phyloP scores from a whole-genome alignment of 2,797 vertebrate genomes.

The Uromys caudimaculatus region DNA sequence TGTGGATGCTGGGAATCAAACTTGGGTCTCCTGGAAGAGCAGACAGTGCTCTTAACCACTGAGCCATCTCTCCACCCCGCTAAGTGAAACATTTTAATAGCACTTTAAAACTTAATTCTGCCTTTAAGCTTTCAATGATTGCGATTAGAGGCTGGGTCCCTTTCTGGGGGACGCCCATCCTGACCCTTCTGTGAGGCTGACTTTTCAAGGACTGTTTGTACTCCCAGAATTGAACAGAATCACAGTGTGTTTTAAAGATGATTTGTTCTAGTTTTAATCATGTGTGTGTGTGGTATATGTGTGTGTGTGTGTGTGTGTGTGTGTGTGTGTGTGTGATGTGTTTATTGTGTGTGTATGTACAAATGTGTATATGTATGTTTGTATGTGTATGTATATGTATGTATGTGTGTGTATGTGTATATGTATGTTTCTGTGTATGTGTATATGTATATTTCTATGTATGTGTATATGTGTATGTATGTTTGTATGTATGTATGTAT shows the following conservation, averaged over 20 bases:
- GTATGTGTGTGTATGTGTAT: background rate
- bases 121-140: background rate
- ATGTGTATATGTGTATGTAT: background rate
- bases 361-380: background rate
- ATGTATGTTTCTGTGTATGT: background rate
- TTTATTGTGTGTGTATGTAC: background rate
- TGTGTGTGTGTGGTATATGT: background rate
- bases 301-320: too few relatives aligned
- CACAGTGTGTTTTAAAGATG: background rate
- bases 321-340: too few relatives aligned
- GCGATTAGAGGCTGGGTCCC: background rate
- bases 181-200: background rate
- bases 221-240: background rate
- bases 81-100: background rate
- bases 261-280: background rate
- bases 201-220: background rate
- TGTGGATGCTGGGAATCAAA: background rate
- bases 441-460: background rate
- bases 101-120: constrained; percentile 33
- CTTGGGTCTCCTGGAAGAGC: background rate
- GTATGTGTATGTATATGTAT: background rate
- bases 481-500: too few relatives aligned
- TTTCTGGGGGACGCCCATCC: background rate
- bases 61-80: background rate
- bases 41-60: background rate